Percentiles rank a stretch among this genome's conserved stretches.
Conservation (phyloP, 2,888 invertebrate genomes). For the Ctenicera cuprea region DNA sequence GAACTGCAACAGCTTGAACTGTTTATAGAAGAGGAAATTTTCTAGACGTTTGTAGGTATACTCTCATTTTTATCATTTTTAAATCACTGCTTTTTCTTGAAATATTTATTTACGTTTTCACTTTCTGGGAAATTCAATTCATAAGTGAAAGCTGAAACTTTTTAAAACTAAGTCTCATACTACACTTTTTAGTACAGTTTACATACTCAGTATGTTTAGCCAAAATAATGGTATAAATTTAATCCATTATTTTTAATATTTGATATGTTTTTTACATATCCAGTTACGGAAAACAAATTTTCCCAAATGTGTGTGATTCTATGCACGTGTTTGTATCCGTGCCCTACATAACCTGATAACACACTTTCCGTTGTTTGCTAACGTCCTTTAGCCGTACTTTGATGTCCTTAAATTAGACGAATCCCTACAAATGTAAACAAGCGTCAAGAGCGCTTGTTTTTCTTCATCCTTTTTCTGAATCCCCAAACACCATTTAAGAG, state of each 20-base stretch:
- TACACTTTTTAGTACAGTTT: no score
- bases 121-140: no score
- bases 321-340: slow-evolving; percentile 23
- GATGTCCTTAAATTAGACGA: slow-evolving; percentile 17
- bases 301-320: neutral
- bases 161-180: no score
- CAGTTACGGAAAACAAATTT: neutral
- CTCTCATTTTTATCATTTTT: neutral
- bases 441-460: neutral
- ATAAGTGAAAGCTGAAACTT: no score
- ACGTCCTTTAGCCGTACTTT: slow-evolving; percentile 22
- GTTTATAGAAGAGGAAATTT: neutral
- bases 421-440: slow-evolving; percentile 26
- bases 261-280: slow-evolving; percentile 12
- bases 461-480: neutral
- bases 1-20: slow-evolving; percentile 1
- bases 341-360: slow-evolving; percentile 24
- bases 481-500: neutral
- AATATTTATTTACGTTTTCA: no score
- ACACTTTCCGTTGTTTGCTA: slow-evolving; percentile 20
- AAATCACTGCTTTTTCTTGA: no score
- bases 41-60: neutral
- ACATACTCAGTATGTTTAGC: no score
- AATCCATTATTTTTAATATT: neutral
- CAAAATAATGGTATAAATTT: no score